Conservation (phyloP, 2,888 invertebrate species). For the Ferdinandea cuprea region DNA sequence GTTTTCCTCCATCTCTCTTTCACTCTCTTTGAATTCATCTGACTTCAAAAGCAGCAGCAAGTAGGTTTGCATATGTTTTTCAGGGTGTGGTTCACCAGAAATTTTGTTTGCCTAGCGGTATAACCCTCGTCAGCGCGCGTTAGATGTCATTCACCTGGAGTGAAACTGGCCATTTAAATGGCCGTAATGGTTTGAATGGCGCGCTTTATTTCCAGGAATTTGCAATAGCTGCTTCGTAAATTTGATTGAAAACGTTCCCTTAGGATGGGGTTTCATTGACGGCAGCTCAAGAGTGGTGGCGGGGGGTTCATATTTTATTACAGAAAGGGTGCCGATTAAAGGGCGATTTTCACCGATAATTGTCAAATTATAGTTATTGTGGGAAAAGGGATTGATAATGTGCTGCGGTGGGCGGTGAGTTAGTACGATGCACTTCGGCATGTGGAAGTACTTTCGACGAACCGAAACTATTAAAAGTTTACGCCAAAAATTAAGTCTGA, state of each 20-base stretch:
- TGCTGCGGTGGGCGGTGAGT: too few species aligned
- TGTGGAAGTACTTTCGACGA: too few species aligned
- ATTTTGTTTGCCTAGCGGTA: conserved; percentile 53
- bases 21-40: neutral
- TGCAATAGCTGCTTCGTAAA: conserved; percentile 27
- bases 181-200: neutral
- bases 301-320: conserved; percentile 26
- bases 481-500: too few species aligned
- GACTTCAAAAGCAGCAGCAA: conserved; percentile 19
- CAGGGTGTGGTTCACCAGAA: conserved; percentile 70
- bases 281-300: neutral
- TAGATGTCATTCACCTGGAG: conserved; percentile 68
- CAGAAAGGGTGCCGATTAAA: conserved; percentile 1
- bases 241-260: conserved; percentile 42
- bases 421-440: too few species aligned
- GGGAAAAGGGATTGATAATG: neutral
- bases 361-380: neutral
- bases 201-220: conserved; percentile 1
- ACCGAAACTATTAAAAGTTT: too few species aligned
- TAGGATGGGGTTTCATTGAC: neutral
- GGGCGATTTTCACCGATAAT: neutral
- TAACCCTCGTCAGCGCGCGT: conserved; percentile 50
- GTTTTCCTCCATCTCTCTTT: neutral
- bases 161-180: conserved; percentile 21
- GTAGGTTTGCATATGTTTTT: conserved; percentile 63